Evolutionary conservation across 2,797 vertebrate genomes (phyloP).

Genomic region (Pitangus sulphuratus): DNA sequence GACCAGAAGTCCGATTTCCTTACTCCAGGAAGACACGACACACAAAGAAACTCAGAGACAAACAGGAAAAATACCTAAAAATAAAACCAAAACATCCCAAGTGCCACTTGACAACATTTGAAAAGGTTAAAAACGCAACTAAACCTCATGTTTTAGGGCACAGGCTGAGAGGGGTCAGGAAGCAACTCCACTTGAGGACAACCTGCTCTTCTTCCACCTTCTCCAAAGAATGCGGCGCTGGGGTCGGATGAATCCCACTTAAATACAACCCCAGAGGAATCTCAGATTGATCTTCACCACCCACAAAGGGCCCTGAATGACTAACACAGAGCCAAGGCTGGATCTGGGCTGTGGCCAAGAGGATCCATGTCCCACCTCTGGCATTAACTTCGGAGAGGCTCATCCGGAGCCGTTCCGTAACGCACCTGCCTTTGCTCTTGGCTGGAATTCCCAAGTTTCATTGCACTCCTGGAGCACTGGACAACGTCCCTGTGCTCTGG

Average conservation of each 20-base stretch:
- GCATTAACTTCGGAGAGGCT: background rate
- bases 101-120: background rate
- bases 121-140: background rate
- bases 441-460: background rate
- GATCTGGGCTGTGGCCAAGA: background rate
- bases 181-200: background rate
- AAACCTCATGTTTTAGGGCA: conserved; percentile 60
- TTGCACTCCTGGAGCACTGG: background rate
- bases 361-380: background rate
- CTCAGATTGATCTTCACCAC: conserved; percentile 43
- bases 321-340: background rate
- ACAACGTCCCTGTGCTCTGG: background rate
- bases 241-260: background rate
- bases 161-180: background rate
- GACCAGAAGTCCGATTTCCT: background rate
- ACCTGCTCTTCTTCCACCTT: background rate
- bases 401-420: conserved; percentile 41
- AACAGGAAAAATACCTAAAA: background rate
- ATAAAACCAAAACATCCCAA: background rate
- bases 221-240: background rate
- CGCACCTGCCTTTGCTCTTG: background rate
- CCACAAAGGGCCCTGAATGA: conserved; percentile 42
- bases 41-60: background rate
- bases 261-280: conserved; percentile 50
- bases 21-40: background rate